Evolutionary conservation across 2,797 vertebrate genomes (phyloP).

Genomic region (Halcyon leucocephala): DNA sequence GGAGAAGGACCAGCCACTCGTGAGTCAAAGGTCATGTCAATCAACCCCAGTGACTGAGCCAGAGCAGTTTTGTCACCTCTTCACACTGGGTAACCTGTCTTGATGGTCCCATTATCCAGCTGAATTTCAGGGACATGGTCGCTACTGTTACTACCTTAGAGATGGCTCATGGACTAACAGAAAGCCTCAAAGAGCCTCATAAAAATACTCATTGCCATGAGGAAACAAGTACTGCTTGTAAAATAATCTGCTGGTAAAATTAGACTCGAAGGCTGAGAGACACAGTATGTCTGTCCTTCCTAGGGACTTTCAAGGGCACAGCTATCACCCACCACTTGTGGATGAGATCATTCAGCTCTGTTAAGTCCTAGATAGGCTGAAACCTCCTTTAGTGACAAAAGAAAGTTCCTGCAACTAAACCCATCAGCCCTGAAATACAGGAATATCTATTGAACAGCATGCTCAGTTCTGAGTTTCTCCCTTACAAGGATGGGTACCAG

Average conservation of each 20-base stretch:
- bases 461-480: not conserved
- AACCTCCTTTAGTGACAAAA: not conserved
- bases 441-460: not conserved
- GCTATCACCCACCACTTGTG: not conserved
- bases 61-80: not conserved
- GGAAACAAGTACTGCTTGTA: not conserved
- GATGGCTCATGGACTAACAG: not conserved
- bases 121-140: not conserved
- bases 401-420: not conserved
- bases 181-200: not conserved
- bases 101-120: not conserved
- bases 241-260: not conserved
- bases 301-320: not conserved
- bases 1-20: not conserved
- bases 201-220: not conserved
- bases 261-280: not conserved
- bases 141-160: not conserved
- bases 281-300: not conserved
- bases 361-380: not conserved
- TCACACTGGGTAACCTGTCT: not conserved
- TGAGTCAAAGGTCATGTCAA: not conserved
- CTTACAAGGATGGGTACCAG: not conserved
- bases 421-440: not conserved
- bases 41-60: not conserved
- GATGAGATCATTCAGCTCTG: not conserved